A percentile compares a stretch with the other conserved stretches of the same genome.
phyloP scores from a whole-genome alignment of 2,113 vertebrate species.

The Raphicerus campestris region DNA sequence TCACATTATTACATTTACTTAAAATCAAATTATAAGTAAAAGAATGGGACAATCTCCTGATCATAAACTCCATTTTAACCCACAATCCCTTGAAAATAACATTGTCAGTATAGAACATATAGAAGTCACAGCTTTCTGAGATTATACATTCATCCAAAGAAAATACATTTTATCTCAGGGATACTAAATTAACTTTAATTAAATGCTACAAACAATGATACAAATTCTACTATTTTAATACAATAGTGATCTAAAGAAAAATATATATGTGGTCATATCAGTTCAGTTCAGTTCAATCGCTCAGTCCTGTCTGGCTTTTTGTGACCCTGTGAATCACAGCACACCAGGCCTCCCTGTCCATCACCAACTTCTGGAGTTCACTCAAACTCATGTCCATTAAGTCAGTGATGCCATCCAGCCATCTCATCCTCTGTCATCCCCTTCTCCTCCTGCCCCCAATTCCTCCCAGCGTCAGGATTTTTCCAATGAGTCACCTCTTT shows the following conservation, averaged over 20 bases:
- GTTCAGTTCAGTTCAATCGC: no score
- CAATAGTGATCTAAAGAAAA: not conserved
- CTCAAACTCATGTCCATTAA: rapidly evolving
- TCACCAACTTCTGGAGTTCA: no score
- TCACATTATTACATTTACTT: not conserved
- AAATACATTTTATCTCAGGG: not conserved
- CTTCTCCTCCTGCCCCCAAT: no score
- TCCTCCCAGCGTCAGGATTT: no score
- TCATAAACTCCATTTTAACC: not conserved
- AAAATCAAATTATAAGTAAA: not conserved
- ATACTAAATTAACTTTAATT: not conserved
- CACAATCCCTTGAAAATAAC: not conserved
- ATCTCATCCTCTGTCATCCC: no score
- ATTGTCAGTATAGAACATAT: not conserved
- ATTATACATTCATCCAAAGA: not conserved
- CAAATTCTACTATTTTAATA: not conserved
- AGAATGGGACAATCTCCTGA: not conserved
- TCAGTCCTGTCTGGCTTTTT: no score
- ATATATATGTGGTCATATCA: not conserved
- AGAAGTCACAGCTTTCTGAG: not conserved
- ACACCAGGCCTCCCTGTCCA: no score
- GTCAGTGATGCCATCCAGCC: no score
- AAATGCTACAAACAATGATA: not conserved
- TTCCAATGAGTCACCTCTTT: no score
- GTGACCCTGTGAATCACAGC: no score